Evolutionary conservation across 2,888 invertebrate genomes (phyloP), one percentile per base, ranked within the genome.

Genomic region (Podabrus alpinus): DNA sequence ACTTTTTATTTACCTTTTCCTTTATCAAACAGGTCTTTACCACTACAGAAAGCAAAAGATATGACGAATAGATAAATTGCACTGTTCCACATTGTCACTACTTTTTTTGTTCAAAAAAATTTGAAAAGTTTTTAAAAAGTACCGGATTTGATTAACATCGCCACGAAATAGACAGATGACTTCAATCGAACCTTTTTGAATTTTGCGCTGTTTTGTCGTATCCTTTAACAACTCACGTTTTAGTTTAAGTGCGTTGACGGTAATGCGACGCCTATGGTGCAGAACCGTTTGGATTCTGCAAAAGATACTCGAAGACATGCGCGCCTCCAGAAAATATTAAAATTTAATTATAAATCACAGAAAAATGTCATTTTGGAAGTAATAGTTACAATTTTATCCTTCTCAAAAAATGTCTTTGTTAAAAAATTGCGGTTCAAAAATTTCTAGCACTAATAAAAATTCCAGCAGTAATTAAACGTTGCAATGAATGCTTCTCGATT

Each of bases 11-110:
- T 75, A 75, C 75, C 75, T 75, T 72, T 75, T 17, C 69, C 69
- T 64, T 68, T 72, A 24, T 76, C 76, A 45, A 73, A 76, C 10
- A 73, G 10, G 16, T 76, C 76, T 62, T 76, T 76, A 64, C 72
- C 72, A 21, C 59, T 59, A 73, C 76, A 73, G 21, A 67, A 19
- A 24, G 29, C 61, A 60, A 75, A 17, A 60, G 61, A 19, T 7
- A 75, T 10, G 45, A 74, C 59, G 59, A 71, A 45, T 64, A 74
- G 25, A 19, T 68, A 68, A 45, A 61, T 74, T 59, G 25, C 19
- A 45, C 19, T 74, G 25, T 68, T 70, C 67, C 61, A 70, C 72
- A 72, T 72, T 60, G 10, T 71, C 66, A 59, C 15, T 15, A 11
- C 10, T 11, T 15, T 67, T n/a, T 19, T 16, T 24, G 24, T 67